These are phyloP conservation scores for Monopterus albus DNA, from an alignment of 2,113 vertebrate species.

Conservation along the genomic window DNA sequence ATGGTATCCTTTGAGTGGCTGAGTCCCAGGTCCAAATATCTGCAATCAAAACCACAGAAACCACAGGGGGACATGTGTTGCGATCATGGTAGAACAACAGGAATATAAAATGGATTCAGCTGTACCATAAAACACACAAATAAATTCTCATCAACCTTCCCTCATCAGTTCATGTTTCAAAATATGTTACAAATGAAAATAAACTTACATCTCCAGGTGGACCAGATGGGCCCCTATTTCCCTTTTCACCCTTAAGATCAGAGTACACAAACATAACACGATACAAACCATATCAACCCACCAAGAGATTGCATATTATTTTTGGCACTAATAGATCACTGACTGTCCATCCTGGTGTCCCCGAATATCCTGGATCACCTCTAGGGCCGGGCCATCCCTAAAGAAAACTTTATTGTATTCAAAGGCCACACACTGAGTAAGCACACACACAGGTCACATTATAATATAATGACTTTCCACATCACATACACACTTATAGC, in stretches of 20 bases:
- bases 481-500: not conserved
- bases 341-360: slow-evolving; percentile 37
- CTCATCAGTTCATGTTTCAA: not conserved
- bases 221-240: slow-evolving; percentile 84
- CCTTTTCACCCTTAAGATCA: slow-evolving; percentile 86
- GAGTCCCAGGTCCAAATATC: slow-evolving; percentile 6
- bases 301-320: not conserved
- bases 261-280: not conserved
- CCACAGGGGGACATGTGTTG: not conserved
- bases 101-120: not conserved
- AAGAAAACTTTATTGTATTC: slow-evolving; percentile 35
- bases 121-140: not conserved
- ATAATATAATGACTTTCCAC: not conserved
- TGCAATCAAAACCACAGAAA: slow-evolving; percentile 22
- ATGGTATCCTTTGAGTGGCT: slow-evolving; percentile 49
- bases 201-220: slow-evolving; percentile 87
- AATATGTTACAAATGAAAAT: not conserved
- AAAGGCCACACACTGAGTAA: slow-evolving; percentile 3
- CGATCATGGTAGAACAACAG: not conserved
- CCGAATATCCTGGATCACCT: slow-evolving; percentile 59
- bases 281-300: not conserved
- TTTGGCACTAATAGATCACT: slow-evolving; percentile 3
- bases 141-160: not conserved
- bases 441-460: slow-evolving; percentile 2
- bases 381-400: slow-evolving; percentile 48